Evolutionary conservation across 2,113 vertebrate species (phyloP), one percentile per base, ranked within the genome.

Genomic region (Laticauda colubrina): DNA sequence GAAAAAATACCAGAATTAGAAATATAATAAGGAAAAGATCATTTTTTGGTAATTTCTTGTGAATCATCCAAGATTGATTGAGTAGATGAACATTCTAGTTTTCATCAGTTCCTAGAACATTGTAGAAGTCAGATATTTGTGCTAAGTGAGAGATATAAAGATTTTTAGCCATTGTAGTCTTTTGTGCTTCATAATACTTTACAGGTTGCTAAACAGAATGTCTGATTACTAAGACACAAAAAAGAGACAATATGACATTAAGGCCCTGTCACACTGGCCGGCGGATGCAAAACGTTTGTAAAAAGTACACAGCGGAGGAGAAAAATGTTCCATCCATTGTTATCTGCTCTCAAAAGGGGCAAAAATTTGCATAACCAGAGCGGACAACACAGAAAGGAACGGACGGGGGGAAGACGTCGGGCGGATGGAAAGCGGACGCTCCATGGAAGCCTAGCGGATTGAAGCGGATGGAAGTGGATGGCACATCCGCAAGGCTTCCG

Each of bases 161-260:
- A 85, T 57, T 93, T 34, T 89, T 51, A 39, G 43, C 26, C 69
- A 90, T 59, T 93, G 88, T 45, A 23, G 8, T 85, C 23, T 34
- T 92, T 95, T 95, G 45, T 92, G 75, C 45, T 92, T 93, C 81
- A 26, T 26, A 92, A 39, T 91, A 95, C 95, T 92, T 91, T 92
- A 88, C 51, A 89, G n/a, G 15, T 93, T 34, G 21, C 29, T 88
- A 85, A 89, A 92, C 12, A 56, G 34, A 92, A 20, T 26, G 48
- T 94, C 89, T 90, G 10, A 2, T 39, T 54, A 11, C 91, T 18
- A 64, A 18, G 57, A 34, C 15, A 34, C 51, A 10, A 3, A 12
- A 23, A 91, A 90, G 86, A 92, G 90, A 90, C 92, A 55, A 55
- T 53, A 24, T 91, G 93, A 94, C 86, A 56, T 61, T 94, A 39